Evolutionary conservation across 2,113 vertebrate species (phyloP), one percentile per base, ranked within the genome.

Genomic region (Pseudopipra pipra): DNA sequence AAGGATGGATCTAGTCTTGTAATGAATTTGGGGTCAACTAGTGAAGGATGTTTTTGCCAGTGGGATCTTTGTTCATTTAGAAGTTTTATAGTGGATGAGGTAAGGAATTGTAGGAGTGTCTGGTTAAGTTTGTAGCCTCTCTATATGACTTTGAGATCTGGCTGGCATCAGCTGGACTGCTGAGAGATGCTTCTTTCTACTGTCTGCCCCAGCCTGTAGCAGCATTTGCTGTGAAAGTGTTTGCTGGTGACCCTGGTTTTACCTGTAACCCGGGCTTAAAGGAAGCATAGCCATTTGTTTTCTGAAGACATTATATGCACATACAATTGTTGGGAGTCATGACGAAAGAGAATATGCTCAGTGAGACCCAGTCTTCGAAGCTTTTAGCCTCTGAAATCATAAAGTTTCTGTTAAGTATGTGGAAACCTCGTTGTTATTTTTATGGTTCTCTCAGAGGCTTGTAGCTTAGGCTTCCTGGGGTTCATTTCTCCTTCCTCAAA

Each of bases 301-400:
- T 74, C 31, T 77, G 41, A 56, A 71, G 54, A 28, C 21, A 5
- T 61, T 52, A 20, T 65, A 27, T 37, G 17, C 47, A 54, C 12
- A 12, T 21, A 3, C 43, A 66, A 31, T 70, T 52, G 21, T 28
- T 87, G 21, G 23, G 59, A 86, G 44, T 73, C 22, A 12, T 41
- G 28, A 89, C 18, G 47, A 10, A 92, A 35, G 49, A 70, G 22
- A 92, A 17, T 80, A 27, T 33, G 5, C 24, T 81, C 41, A 47
- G 41, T 51, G 51, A 93, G 58, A 27, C 11, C 43, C 27, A 18
- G 17, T 59, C 30, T 52, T 80, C 24, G 24, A 80, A 67, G 59
- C 43, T 81, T 93, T 93, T 61, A 84, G 31, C 52, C 75, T 88
- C 85, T 92, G 66, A 96, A 92, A 68, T 88, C 37, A 43, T 91